Evolutionary conservation across 2,888 invertebrate genomes (phyloP), one percentile per base, ranked within the genome.

Genomic region (Hirtodrosophila duncani): DNA sequence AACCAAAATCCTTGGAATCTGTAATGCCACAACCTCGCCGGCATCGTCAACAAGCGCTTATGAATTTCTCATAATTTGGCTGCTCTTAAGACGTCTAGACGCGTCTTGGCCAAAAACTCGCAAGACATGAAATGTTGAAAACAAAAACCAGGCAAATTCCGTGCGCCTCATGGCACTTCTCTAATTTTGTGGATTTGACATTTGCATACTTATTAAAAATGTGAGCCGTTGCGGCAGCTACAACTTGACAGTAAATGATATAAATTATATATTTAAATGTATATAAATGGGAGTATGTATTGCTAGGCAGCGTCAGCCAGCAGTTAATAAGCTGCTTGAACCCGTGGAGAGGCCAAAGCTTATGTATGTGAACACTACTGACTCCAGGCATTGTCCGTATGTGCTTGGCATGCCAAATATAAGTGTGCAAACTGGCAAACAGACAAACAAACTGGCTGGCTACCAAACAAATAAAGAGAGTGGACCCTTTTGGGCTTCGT

Each of bases 181-280:
- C n/a, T 14, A 9, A 31, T 24, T 34, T 52, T 11, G 41, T 52
- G 34, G 49, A 33, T 42, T 34, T 53, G 45, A 30, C 38, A 80
- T 72, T 72, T 72, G 64, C 72, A 72, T 72, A 72, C 72, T 72
- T 72, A 72, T 80, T 72, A 72, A 80, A 80, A 80, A 59, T 56
- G 64, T 62, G 52, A 67, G 61, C 37, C 43, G 44, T 17, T 10
- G 26, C 8, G 16, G 18, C 10, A 9, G 24, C 20, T 34, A 21
- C 44, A 41, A 60, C 46, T 53, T 65, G 61, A 63, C 62, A 61
- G 63, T 46, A n/a, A n/a, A n/a, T 57, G 53, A 48, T 53, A 34
- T 26, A 51, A 67, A 71, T 70, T 75, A 75, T 56, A 53, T 57
- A 70, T 79, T 79, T 59, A 79, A 79, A 79, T 71, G n/a, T 72